These are phyloP conservation scores for Drosophila bocqueti DNA, from an alignment of 1,140 invertebrate genomes.

Conservation along the genomic window DNA sequence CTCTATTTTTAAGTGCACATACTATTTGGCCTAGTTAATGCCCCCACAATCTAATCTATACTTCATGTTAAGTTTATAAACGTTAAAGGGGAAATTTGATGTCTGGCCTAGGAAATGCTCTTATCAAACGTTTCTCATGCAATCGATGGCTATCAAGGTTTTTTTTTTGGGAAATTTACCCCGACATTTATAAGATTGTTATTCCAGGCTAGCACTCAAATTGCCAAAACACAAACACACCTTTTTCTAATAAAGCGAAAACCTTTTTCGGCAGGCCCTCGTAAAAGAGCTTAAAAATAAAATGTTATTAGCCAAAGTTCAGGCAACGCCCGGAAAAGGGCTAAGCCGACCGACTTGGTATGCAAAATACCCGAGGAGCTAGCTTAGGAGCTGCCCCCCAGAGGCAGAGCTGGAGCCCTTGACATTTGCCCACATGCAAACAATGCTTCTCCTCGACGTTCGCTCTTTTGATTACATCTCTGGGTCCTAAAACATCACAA, in stretches of 20 bases:
- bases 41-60: conserved; percentile 9
- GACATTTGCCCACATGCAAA: conserved; percentile 42
- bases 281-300: conserved; percentile 57
- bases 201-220: conserved; percentile 7
- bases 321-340: conserved; percentile 53
- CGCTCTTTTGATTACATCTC: conserved; percentile 44
- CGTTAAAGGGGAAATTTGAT: neutral
- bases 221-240: conserved; percentile 34
- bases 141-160: conserved; percentile 22
- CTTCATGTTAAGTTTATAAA: neutral
- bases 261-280: conserved; percentile 4
- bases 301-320: conserved; percentile 71
- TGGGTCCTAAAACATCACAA: conserved; percentile 4
- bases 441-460: conserved; percentile 2
- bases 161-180: conserved; percentile 10
- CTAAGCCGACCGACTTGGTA: conserved; percentile 11
- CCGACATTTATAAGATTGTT: conserved; percentile 28
- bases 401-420: conserved; percentile 15
- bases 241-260: conserved; percentile 48
- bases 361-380: conserved; percentile 22
- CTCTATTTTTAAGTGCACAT: neutral
- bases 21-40: neutral
- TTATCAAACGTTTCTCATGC: conserved; percentile 17
- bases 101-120: neutral
- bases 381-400: neutral